Percentiles rank a stretch among this genome's conserved stretches.
These are phyloP conservation scores for Sylvia atricapilla DNA, from an alignment of 2,113 vertebrate genomes.

Conservation along the genomic window DNA sequence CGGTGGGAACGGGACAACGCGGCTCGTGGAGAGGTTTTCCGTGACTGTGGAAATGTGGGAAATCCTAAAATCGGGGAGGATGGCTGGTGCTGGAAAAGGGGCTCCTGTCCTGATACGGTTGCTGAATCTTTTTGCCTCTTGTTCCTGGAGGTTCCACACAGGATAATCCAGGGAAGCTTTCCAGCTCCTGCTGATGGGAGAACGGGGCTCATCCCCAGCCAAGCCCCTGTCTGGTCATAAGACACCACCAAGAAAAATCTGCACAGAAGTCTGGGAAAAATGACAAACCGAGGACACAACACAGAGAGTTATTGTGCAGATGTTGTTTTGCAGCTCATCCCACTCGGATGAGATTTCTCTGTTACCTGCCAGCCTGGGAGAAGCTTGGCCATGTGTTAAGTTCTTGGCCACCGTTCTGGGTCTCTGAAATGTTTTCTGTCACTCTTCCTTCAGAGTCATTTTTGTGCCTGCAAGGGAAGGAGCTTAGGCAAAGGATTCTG, in stretches of 20 bases:
- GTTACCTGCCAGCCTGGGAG: background rate
- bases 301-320: background rate
- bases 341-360: background rate
- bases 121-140: background rate
- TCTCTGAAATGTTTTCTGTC: background rate
- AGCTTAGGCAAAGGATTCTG: background rate
- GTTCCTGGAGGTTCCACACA: background rate
- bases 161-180: background rate
- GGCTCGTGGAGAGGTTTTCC: background rate
- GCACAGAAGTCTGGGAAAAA: background rate
- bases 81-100: background rate
- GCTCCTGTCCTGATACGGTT: background rate
- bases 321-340: background rate
- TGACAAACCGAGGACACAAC: background rate
- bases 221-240: background rate
- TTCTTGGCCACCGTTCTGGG: background rate
- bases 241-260: background rate
- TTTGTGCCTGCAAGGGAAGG: background rate
- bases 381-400: rapidly evolving
- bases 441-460: background rate
- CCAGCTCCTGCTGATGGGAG: background rate
- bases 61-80: background rate
- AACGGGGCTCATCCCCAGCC: background rate
- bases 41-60: rapidly evolving
- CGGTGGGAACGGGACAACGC: rapidly evolving